These are phyloP conservation scores for Mormyrus hasselquistii DNA, from an alignment of 2,797 vertebrate species.

Conservation along the genomic window DNA sequence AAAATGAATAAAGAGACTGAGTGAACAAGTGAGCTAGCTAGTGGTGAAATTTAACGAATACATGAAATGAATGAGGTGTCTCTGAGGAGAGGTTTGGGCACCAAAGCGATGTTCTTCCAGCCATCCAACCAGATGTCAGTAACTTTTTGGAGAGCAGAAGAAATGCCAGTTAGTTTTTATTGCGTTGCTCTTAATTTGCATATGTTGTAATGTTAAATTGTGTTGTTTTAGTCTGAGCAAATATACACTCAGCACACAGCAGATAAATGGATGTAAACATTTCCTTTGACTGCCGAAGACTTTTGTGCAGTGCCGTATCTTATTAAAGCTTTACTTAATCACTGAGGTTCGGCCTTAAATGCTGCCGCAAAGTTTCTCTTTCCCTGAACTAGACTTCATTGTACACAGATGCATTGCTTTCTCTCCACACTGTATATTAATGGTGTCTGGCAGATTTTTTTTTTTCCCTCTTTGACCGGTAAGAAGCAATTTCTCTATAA, in stretches of 20 bases:
- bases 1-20: neutral
- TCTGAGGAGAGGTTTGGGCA: neutral
- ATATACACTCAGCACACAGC: neutral
- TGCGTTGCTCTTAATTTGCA: neutral
- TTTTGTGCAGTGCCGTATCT: neutral
- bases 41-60: neutral
- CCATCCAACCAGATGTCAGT: neutral
- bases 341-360: neutral
- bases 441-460: neutral
- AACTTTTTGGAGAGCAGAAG: neutral
- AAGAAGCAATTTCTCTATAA: neutral
- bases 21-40: neutral
- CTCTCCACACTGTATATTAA: neutral
- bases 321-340: neutral
- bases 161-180: neutral
- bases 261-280: neutral
- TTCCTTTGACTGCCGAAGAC: neutral
- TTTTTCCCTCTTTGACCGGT: neutral
- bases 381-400: neutral
- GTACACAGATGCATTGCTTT: neutral
- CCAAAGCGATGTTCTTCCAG: neutral
- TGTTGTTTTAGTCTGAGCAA: neutral
- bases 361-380: neutral
- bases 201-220: neutral
- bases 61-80: neutral